These are phyloP conservation scores for Nasonia vitripennis DNA, from an alignment of 1,140 invertebrate genomes.

Conservation along the genomic window DNA sequence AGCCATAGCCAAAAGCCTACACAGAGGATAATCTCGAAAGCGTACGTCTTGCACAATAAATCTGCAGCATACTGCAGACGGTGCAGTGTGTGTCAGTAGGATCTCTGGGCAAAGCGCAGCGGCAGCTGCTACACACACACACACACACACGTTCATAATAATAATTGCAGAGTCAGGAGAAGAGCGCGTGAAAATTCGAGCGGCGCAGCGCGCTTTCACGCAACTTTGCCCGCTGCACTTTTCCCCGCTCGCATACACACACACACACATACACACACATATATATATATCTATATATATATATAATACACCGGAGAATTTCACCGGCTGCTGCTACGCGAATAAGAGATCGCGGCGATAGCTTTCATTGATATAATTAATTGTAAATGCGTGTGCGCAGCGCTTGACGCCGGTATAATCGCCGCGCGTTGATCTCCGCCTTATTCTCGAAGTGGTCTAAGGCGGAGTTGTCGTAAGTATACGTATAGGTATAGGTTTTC, in stretches of 20 bases:
- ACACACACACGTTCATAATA: neutral
- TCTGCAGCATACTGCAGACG: neutral
- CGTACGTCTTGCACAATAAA: conserved; percentile 20
- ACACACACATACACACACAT: too few relatives aligned
- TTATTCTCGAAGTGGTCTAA: neutral
- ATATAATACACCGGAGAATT: conserved; percentile 7
- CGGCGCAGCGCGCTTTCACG: conserved; percentile 12
- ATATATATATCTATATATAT: neutral
- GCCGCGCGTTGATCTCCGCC: neutral
- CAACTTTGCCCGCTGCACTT: conserved; percentile 2
- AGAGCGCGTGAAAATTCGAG: conserved; percentile 1
- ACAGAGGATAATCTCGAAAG: neutral
- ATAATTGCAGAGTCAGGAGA: neutral
- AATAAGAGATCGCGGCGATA: conserved; percentile 16
- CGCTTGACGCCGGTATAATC: neutral
- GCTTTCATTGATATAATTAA: conserved; percentile 43
- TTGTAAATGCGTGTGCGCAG: neutral
- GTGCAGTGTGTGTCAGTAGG: conserved; percentile 7
- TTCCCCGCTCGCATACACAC: neutral
- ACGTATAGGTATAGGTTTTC: neutral
- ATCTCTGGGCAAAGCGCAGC: neutral
- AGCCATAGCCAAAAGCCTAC: neutral
- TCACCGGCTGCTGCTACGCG: neutral
- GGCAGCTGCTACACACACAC: neutral
- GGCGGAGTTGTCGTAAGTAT: neutral